phyloP scores from a whole-genome alignment of 1,140 invertebrate species.

The Hirudo medicinalis region DNA sequence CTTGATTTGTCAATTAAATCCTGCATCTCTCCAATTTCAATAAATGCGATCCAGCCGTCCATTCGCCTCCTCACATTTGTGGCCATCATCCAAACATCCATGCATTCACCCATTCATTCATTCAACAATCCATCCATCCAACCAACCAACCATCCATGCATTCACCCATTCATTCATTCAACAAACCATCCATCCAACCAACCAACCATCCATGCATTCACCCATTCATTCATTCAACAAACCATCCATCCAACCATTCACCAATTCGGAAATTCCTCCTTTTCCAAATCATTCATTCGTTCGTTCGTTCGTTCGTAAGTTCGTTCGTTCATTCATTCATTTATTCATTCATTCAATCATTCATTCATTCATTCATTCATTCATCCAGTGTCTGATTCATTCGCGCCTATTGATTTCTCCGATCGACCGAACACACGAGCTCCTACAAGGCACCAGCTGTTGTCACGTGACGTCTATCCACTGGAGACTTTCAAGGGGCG shows the following conservation, averaged over 20 bases:
- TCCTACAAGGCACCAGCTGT: constrained; percentile 2
- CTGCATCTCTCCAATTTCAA: too few species aligned
- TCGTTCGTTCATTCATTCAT: constrained; percentile 1
- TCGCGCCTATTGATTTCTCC: constrained; percentile 6
- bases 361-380: background rate
- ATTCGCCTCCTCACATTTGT: too few species aligned
- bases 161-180: background rate
- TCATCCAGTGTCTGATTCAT: background rate
- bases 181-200: background rate
- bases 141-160: background rate
- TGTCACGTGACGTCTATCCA: too few species aligned
- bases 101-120: background rate
- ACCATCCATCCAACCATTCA: background rate
- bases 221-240: constrained; percentile 1
- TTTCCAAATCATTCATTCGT: too few species aligned
- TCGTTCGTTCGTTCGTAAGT: background rate
- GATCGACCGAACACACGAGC: background rate
- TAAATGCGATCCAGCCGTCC: too few species aligned
- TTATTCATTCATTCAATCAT: background rate
- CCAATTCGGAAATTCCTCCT: too few species aligned
- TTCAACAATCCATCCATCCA: too few species aligned
- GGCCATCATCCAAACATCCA: too few species aligned
- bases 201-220: background rate
- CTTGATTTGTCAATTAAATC: too few species aligned
- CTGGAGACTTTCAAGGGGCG: too few species aligned